Base-by-base conservation (phyloP, 2,888 invertebrate species). In the Tenthredo notha region DNA sequence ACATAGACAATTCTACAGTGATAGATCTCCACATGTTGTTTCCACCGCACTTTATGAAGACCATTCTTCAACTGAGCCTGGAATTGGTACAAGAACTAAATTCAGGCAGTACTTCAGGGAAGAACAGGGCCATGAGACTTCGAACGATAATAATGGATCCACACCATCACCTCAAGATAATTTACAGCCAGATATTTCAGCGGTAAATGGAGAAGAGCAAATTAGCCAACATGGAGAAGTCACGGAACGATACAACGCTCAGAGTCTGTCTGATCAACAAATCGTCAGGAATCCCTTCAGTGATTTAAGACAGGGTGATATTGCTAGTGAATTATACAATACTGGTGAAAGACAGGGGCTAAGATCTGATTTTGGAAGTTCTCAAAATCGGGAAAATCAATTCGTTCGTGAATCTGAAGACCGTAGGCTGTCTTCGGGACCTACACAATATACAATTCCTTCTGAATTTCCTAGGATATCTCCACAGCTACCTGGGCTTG, bases 401-500 rank as follows among this genome's bases (percentile, higher is more conserved):
- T 25, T 21, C 40, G 47, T 10, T 70, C 65, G 9, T 12, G 47
- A n/a, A 61, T 25, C 61, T 25, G 83, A 29, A 47, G 85, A 74
- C 61, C 67, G 40, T 50, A 84, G 74, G 58, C 33, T 47, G 72
- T 65, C 33, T 54, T 86, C 87, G 18, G 91, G 90, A 12, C 90
- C 94, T 72, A 95, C 95, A 0, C 94, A 94, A 47, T 95, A 95
- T 61, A 94, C 94, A 84, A 89, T 95, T 61, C 95, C 95, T 2
- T 94, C 95, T 0, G 94, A 95, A 87, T 90, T 95, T 29, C 95
- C 95, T 1, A 93, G 95, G 0, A 93, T 95, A 70, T 95, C 95
- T 21, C 95, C 95, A 0, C 95, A 95, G 87, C 93, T 96, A 43
- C 95, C 96, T 1, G 95, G 95, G 0, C 91, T 96, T 37, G 95